Evolutionary conservation across 2,797 vertebrate genomes (phyloP).

Genomic region (Simalia tracyae): DNA sequence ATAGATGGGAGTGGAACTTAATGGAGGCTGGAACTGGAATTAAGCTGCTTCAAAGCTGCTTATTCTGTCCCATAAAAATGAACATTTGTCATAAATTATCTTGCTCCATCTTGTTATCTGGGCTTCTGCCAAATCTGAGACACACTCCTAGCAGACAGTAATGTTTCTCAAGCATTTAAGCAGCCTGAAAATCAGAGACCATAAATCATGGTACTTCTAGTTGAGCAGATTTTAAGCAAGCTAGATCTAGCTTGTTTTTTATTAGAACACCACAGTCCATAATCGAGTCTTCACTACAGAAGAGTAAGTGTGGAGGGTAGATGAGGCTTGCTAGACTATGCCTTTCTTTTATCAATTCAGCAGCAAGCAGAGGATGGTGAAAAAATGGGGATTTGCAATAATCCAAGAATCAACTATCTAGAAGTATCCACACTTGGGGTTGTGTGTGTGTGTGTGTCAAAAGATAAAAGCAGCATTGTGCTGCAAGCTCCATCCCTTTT

Average conservation of each 20-base stretch:
- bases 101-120: neutral
- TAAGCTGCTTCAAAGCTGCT: neutral
- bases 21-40: too few species aligned
- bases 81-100: neutral
- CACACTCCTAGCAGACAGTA: neutral
- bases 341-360: neutral
- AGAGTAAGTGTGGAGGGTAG: neutral
- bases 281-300: neutral
- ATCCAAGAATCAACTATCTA: too few species aligned
- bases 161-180: neutral
- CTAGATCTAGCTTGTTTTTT: neutral
- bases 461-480: too few species aligned
- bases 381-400: too few species aligned
- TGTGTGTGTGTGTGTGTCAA: too few species aligned
- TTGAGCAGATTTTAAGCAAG: neutral
- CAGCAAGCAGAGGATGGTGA: too few species aligned
- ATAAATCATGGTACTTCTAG: neutral
- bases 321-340: neutral
- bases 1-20: neutral
- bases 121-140: neutral
- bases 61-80: neutral
- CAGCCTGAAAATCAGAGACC: neutral
- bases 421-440: too few species aligned
- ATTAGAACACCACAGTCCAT: neutral
- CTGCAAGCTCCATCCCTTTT: too few species aligned